Evolutionary conservation across 1,140 invertebrate species (phyloP).

Genomic region (Cecropterus lyciades): DNA sequence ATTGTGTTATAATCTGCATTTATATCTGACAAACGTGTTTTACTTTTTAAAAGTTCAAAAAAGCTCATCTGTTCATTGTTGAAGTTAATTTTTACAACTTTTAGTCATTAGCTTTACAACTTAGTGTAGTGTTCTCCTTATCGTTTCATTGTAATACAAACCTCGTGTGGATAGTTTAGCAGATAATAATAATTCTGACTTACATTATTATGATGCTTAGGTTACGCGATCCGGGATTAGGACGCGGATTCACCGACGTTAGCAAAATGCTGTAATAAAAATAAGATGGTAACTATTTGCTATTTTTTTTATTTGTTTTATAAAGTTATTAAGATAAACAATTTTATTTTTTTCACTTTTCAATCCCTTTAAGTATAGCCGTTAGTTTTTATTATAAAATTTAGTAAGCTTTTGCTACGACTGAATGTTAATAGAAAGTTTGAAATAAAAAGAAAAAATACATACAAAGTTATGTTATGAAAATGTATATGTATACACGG

Average conservation of each 20-base stretch:
- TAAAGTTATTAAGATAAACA: no score
- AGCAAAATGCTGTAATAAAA: not conserved
- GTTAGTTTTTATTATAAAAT: no score
- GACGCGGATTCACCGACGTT: not conserved
- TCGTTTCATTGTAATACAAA: not conserved
- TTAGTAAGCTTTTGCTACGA: no score
- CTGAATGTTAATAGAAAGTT: no score
- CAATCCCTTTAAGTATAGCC: no score
- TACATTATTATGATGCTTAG: conserved; percentile 4
- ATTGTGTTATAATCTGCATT: conserved; percentile 1
- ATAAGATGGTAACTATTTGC: not conserved
- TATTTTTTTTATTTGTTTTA: no score
- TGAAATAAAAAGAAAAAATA: no score
- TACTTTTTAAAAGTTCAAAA: not conserved
- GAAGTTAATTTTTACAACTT: conserved; percentile 3
- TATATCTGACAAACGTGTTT: not conserved
- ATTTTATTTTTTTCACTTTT: no score
- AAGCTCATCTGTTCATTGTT: conserved; percentile 6
- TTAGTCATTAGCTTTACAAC: conserved; percentile 7
- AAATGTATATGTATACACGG: no score
- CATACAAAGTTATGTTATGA: no score
- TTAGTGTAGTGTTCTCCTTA: conserved; percentile 4
- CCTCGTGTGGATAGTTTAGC: not conserved
- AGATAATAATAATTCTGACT: conserved; percentile 5
- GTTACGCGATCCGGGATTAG: not conserved